Evolutionary conservation across 1,140 invertebrate genomes (phyloP), one percentile per base, ranked within the genome.

Genomic region (Brachystomella parvula): DNA sequence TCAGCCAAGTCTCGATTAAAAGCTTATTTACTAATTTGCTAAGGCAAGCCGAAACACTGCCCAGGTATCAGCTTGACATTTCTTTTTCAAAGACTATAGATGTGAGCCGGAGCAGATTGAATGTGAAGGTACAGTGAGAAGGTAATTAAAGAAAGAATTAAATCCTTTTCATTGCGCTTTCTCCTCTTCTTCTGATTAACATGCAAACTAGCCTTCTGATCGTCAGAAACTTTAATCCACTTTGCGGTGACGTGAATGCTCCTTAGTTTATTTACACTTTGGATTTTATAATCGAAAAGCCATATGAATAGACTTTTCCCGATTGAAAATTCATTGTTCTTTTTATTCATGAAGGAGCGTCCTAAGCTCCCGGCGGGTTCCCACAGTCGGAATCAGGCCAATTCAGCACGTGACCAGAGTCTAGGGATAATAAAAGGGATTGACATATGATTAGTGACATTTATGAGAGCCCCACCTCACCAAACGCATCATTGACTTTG

Each of bases 401-500:
- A 53, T 53, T 26, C 6, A 53, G 24, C 6, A 24, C 39, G 39
- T 44, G 9, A 12, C n/a, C n/a, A 12, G 12, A 17, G 24, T 17
- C 3, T 9, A 53, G 49, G 49, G 49, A 15, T 6, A 12, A 17
- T 19, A n/a, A n/a, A n/a, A n/a, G n/a, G 49, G 35, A 39, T 39
- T 39, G 49, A 53, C 49, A 26, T 15, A 53, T 53, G 49, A 53
- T 53, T 53, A 53, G 49, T 53, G 49, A 53, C 49, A 53, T 53
- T 53, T 53, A 53, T 53, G 49, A 17, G n/a, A 44, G 9, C 49
- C 49, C 12, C 33, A 29, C 53, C 66, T 21, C 53, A 59, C 47
- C 53, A 63, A 29, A 68, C 49, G 67, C 67, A 53, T 68, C 67
- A 68, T 68, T 68, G 67, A 68, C 67, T 68, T 68, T 47, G 63